Percentiles rank a stretch among this genome's conserved stretches.
These are phyloP conservation scores for Lepeophtheirus salmonis DNA, from an alignment of 1,140 invertebrate genomes.

Conservation along the genomic window DNA sequence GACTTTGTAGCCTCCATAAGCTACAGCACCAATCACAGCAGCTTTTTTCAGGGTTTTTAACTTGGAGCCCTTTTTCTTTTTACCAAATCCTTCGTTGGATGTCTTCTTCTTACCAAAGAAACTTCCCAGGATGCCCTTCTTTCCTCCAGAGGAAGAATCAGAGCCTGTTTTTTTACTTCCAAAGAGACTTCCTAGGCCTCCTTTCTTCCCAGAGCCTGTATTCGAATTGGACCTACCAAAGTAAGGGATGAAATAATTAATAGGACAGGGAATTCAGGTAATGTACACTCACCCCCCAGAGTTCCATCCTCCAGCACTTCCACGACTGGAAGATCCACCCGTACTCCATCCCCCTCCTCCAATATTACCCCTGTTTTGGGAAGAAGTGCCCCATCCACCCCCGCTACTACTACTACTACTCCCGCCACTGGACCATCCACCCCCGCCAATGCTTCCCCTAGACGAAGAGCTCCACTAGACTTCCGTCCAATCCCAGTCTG, in stretches of 20 bases:
- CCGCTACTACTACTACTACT: background rate
- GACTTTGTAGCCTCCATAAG: conserved; percentile 13
- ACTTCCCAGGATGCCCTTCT: background rate
- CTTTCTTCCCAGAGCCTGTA: no score
- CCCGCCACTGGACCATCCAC: background rate
- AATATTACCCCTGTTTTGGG: background rate
- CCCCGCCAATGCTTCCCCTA: background rate
- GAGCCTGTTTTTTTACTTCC: conserved; percentile 4
- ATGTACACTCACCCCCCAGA: background rate
- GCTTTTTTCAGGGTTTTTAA: conserved; percentile 15
- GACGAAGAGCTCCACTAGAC: background rate
- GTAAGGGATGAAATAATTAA: background rate
- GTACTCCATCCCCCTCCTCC: background rate
- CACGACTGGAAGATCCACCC: no score
- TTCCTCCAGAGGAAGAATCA: background rate
- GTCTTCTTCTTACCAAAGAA: background rate
- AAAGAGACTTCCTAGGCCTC: background rate
- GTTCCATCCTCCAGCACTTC: background rate
- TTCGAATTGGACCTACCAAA: background rate
- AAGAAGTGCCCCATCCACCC: background rate
- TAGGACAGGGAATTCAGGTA: background rate
- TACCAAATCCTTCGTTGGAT: background rate
- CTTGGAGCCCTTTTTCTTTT: conserved; percentile 3
- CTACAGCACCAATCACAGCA: conserved; percentile 11
- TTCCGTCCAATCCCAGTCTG: background rate